These are phyloP conservation scores for Buphagus erythrorhynchus DNA, from an alignment of 2,797 vertebrate species.

Conservation along the genomic window DNA sequence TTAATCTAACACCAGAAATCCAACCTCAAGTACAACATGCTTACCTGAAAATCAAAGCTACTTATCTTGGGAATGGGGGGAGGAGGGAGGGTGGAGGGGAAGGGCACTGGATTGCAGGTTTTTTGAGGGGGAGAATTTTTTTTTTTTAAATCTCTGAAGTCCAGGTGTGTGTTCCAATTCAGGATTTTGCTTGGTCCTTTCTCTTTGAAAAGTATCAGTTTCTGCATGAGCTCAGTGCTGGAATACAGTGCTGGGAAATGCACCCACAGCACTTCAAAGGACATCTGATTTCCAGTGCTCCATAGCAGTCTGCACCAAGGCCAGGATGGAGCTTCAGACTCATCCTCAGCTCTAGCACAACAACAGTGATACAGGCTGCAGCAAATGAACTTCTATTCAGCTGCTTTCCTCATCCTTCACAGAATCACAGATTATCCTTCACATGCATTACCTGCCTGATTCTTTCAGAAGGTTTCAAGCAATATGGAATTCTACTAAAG, in stretches of 20 bases:
- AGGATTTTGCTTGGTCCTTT: background rate
- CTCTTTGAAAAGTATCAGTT: background rate
- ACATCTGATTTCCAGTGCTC: background rate
- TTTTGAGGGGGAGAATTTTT: accelerated
- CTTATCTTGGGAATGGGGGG: background rate
- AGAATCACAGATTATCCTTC: background rate
- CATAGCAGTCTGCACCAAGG: background rate
- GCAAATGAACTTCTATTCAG: background rate
- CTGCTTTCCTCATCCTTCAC: background rate
- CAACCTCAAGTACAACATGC: background rate
- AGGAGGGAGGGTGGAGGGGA: too few relatives aligned
- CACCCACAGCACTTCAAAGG: background rate
- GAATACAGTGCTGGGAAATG: background rate
- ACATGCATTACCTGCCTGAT: background rate
- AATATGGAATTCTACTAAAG: background rate
- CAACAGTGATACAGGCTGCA: background rate
- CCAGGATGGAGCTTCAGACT: background rate
- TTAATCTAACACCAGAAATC: background rate
- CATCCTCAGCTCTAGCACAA: background rate
- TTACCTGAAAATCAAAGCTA: background rate
- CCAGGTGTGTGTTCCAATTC: background rate
- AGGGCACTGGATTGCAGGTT: too few relatives aligned
- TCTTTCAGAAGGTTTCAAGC: background rate
- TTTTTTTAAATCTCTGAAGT: background rate
- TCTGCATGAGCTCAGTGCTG: background rate